Percentiles rank a stretch among this genome's conserved stretches.
These are phyloP conservation scores for Pseudococcus jackbeardsleyi DNA, from an alignment of 2,888 invertebrate genomes.

Conservation along the genomic window DNA sequence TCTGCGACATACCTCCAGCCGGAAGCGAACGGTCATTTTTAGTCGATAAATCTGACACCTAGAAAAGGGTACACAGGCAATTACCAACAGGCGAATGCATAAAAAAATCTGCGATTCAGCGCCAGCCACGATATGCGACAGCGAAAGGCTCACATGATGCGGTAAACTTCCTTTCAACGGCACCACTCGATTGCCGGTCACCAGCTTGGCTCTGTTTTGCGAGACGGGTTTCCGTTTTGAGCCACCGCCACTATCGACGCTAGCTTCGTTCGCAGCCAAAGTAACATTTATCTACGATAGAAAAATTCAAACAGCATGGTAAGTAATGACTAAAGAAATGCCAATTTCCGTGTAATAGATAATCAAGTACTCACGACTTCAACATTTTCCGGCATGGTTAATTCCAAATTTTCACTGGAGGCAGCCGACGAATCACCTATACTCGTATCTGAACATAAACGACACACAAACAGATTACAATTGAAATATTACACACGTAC, in stretches of 20 bases:
- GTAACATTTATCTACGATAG: background rate
- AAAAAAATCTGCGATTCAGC: too few relatives aligned
- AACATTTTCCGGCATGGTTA: slow-evolving; percentile 10
- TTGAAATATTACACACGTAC: too few relatives aligned
- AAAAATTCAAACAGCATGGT: background rate
- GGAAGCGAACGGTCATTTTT: background rate
- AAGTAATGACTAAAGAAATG: background rate
- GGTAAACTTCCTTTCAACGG: background rate
- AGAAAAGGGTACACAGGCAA: background rate
- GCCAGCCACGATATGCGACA: background rate
- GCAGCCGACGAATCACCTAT: background rate
- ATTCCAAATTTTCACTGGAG: background rate
- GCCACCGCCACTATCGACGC: background rate
- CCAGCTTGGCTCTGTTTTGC: background rate
- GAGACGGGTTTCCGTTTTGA: background rate
- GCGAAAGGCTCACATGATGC: background rate
- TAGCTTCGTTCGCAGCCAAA: background rate
- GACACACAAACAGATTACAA: too few relatives aligned
- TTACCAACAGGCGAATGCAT: background rate
- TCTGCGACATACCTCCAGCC: background rate
- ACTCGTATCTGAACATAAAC: background rate
- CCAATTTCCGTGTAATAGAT: background rate
- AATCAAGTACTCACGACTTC: background rate
- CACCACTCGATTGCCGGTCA: background rate
- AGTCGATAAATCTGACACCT: background rate